Base-by-base conservation (phyloP, 2,888 invertebrate genomes). In the Lymantria dispar region DNA sequence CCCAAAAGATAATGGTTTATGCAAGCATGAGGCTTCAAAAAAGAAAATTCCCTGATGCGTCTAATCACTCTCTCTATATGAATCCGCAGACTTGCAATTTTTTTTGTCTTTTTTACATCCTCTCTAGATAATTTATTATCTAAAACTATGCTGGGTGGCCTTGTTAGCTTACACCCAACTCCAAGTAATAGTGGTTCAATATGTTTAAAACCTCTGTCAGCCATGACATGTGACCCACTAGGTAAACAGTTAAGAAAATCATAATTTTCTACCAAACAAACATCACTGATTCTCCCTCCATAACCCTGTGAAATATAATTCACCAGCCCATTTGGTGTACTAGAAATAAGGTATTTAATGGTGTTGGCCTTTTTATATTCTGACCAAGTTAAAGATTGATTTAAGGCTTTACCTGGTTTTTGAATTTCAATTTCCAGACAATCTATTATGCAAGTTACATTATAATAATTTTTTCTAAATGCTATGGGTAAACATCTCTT, bases 401-500 rank as follows among this genome's bases (percentile, higher is more conserved):
- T 41, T 0, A 78, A 5, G 1, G 76, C 58, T 45, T 74, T 68
- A 9, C 61, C 56, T 13, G 79, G 78, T 54, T 77, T 81, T 60
- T 81, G 69, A 31, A 81, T 56, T 48, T 79, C 70, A 8, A 78
- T 78, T 52, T 81, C 77, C 8, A 80, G 52, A 42, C 78, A 82
- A 43, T 81, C 78, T 40, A 78, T 76, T 3, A 82, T 79, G 31
- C 70, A 71, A 47, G 43, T 64, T 0, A 74, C 68, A n/a, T 72
- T 59, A 13, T 62, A 0, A 56, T 64, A 70, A 47, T 62, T 69
- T 45, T 68, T 61, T 14, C 66, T 66, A 47, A 71, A 71, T n/a
- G 69, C 56, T 48, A 67, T 66, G 1, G 68, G 64, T 47, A 70
- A 52, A 54, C 3, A 8, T 12, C 12, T 38, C 12, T 12, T 38